Conservation (phyloP, 2,113 vertebrate genomes). For the Upupa epops region DNA sequence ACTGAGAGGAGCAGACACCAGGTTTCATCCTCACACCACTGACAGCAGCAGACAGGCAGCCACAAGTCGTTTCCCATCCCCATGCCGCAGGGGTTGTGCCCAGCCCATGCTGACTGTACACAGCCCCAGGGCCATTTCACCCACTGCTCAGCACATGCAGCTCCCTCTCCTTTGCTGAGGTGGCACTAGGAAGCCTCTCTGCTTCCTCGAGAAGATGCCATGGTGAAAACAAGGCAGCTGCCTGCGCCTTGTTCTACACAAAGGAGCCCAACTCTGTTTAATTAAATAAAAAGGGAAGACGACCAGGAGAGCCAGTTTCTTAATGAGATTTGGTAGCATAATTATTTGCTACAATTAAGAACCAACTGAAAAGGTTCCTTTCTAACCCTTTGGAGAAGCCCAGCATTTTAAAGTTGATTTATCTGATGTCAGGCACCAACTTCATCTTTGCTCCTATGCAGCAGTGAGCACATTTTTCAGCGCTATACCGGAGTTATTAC, state of each 20-base stretch:
- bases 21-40: fast-evolving
- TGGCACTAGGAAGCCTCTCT: not conserved
- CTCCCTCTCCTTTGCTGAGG: not conserved
- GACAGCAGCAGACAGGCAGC: not conserved
- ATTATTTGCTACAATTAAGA: constrained; percentile 15
- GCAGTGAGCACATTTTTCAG: not conserved
- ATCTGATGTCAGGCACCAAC: not conserved
- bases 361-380: not conserved
- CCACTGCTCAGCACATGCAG: not conserved
- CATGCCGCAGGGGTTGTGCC: fast-evolving
- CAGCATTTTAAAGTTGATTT: not conserved
- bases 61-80: not conserved
- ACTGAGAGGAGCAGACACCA: not conserved
- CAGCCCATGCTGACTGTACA: not conserved
- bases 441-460: not conserved
- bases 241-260: not conserved
- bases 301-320: constrained; percentile 22
- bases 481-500: not conserved
- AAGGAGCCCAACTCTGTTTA: not conserved
- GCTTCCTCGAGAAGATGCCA: not conserved
- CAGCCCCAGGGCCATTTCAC: fast-evolving
- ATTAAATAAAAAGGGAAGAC: constrained; percentile 3
- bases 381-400: not conserved
- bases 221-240: not conserved
- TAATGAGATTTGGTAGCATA: not conserved